Evolutionary conservation across 2,113 vertebrate genomes (phyloP).

Genomic region (Cinclus cinclus): DNA sequence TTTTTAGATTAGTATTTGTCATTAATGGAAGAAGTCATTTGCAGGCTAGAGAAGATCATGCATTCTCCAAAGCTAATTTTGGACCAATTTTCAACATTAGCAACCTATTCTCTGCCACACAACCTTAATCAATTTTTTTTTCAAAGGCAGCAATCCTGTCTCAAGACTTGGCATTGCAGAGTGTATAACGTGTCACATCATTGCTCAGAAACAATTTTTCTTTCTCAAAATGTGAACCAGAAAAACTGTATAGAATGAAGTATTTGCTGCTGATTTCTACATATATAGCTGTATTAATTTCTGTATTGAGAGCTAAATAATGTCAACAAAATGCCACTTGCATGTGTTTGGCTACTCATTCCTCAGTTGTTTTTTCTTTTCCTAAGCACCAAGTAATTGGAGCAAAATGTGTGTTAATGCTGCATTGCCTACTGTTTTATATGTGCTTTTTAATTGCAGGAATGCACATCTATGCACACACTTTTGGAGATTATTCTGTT

Average conservation of each 20-base stretch:
- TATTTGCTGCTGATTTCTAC: constrained; percentile 1
- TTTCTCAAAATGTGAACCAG: background rate
- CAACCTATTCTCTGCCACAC: constrained; percentile 13
- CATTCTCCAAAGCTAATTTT: constrained; percentile 52
- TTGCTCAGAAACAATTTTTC: constrained; percentile 19
- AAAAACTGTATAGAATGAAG: background rate
- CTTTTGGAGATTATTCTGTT: constrained; percentile 13
- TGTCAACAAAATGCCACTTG: constrained; percentile 30
- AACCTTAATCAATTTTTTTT: constrained; percentile 53
- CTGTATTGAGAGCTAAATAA: constrained; percentile 20
- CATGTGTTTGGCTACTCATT: constrained; percentile 42
- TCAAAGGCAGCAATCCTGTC: constrained; percentile 65
- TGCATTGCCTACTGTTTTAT: constrained; percentile 39
- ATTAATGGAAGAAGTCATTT: constrained; percentile 53
- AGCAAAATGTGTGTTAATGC: constrained; percentile 41
- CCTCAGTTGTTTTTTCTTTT: constrained; percentile 22
- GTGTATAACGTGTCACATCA: constrained; percentile 7
- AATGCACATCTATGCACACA: constrained; percentile 18
- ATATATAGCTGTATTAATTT: background rate
- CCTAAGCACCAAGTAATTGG: constrained; percentile 25
- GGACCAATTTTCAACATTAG: constrained; percentile 43
- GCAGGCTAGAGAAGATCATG: constrained; percentile 62
- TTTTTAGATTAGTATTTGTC: constrained; percentile 44
- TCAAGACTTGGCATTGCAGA: constrained; percentile 62
- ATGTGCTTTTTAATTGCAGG: constrained; percentile 52